Percentiles rank a stretch among this genome's conserved stretches.
Conservation (phyloP, 2,888 invertebrate genomes). For the Teinopalpus imperialis region DNA sequence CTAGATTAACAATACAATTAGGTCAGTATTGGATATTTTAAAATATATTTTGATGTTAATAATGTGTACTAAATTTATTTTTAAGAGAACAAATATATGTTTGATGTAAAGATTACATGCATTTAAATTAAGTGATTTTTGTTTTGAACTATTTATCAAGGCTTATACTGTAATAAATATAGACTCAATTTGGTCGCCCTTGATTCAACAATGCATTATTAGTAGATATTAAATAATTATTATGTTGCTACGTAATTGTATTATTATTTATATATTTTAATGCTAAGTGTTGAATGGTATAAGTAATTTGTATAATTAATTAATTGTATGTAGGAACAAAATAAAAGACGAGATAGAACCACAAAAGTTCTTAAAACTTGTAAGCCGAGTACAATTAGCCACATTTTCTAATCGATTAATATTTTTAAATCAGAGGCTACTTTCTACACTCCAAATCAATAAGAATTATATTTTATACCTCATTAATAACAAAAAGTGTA, state of each 20-base stretch:
- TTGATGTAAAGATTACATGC: slow-evolving; percentile 9
- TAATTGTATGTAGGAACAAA: slow-evolving; percentile 44
- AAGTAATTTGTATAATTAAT: slow-evolving; percentile 47
- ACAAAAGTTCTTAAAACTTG: slow-evolving; percentile 1
- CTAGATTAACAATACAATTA: slow-evolving; percentile 10
- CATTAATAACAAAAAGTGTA: too few relatives aligned
- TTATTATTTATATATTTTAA: slow-evolving; percentile 26
- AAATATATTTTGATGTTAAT: slow-evolving; percentile 13
- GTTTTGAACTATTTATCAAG: slow-evolving; percentile 8
- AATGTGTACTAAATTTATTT: slow-evolving; percentile 10
- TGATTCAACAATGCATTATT: slow-evolving; percentile 23
- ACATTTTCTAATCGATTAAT: slow-evolving; percentile 4
- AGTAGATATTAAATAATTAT: slow-evolving; percentile 16
- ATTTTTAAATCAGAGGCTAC: slow-evolving; percentile 21
- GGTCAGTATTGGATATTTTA: slow-evolving; percentile 17
- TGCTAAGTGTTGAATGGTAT: slow-evolving; percentile 25
- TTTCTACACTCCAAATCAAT: slow-evolving; percentile 12
- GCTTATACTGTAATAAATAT: slow-evolving; percentile 4
- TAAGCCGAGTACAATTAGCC: slow-evolving; percentile 18
- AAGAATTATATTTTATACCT: slow-evolving; percentile 8
- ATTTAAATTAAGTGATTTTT: slow-evolving; percentile 11
- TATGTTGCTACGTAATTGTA: slow-evolving; percentile 33
- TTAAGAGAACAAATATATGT: slow-evolving; percentile 9
- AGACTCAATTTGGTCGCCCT: background rate
- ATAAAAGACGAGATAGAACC: slow-evolving; percentile 41